Base-by-base conservation (phyloP, 1,140 invertebrate species). In the Ostrea edulis region DNA sequence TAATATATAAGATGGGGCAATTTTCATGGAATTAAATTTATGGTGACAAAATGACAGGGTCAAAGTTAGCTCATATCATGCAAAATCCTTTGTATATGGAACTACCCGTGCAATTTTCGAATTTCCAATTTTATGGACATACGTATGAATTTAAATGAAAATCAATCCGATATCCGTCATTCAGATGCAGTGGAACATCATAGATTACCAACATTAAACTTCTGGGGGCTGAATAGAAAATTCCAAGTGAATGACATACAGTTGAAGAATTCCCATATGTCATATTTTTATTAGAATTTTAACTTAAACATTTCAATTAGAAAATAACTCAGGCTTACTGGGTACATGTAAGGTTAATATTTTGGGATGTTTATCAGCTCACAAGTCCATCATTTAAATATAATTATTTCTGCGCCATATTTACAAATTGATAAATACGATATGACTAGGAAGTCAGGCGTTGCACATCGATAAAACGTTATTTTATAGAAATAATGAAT, bases 401-500 rank as follows among this genome's bases (percentile, higher is more conserved):
- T 77, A 77, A 77, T 77, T 77, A 77, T 5, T 35, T 77, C 25
- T 77, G 29, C 68, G 68, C 68, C 68, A 77, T 77, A 77, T 77
- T 77, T 77, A 77, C 68, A 77, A 77, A 77, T 77, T 77, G 68
- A 25, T 77, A 77, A 77, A 77, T 77, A 77, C 12, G 68, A 77
- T 77, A 77, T 35, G 25, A 77, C 8, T 35, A 25, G 11, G 25
- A 77, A 77, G 68, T 35, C 68, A 77, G 29, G 68, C 68, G 68
- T 77, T 77, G 68, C 68, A 77, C 68, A 77, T 77, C 68, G 68
- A 77, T 77, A 77, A 77, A 77, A 44, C 68, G 68, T 77, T 77
- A 77, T 77, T 77, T 35, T 77, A 77, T 25, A 77, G 68, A 77
- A 77, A 77, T 77, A 77, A 77, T 29, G 68, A 77, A 77, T 29